Base-by-base conservation (phyloP, 2,888 invertebrate genomes). In the Ischnus inquisitorius region DNA sequence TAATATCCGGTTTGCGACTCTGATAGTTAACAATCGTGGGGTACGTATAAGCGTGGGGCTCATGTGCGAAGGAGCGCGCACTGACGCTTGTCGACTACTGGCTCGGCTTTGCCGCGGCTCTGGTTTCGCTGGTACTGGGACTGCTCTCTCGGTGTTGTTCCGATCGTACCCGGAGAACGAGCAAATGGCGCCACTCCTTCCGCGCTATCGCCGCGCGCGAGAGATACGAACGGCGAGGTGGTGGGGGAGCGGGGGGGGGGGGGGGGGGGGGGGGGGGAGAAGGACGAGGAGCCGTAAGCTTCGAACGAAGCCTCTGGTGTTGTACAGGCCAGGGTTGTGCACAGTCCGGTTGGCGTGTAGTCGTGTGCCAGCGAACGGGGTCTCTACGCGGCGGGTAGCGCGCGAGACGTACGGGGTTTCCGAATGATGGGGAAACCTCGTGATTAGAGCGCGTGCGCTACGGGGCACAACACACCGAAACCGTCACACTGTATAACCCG, bases 161-260 rank as follows among this genome's bases (percentile, higher is more conserved):
- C 83, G 67, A 79, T 79, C 67, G 60, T 43, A 75, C 78, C 72
- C 75, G 75, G 60, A 71, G 78, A 79, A 64, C 75, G 64, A 81
- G 81, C 84, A 81, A 84, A 84, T 81, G 84, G 84, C 84, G 84
- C 78, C 81, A 78, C 84, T 84, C 84, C 84, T 84, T 81, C 60
- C 81, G 75, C 75, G 78, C 84, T 84, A 81, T 84, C 78, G 69
- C 78, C 72, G 75, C 74, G 74, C 69, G 46, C 78, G 77, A 60
- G 75, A 41, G 68, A 46, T 51, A 54, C 39, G 62, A 25, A n/a
- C n/a, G n/a, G n/a, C n/a, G n/a, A n/a, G n/a, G n/a, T n/a, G n/a
- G n/a, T n/a, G n/a, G n/a, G n/a, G n/a, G n/a, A n/a, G n/a, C n/a
- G n/a, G n/a, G n/a, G n/a, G n/a, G n/a, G n/a, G n/a, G n/a, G n/a